A percentile compares a stretch with the other conserved stretches of the same genome.
These are phyloP conservation scores for Zonitis immaculata DNA, from an alignment of 2,888 invertebrate genomes.

Conservation along the genomic window DNA sequence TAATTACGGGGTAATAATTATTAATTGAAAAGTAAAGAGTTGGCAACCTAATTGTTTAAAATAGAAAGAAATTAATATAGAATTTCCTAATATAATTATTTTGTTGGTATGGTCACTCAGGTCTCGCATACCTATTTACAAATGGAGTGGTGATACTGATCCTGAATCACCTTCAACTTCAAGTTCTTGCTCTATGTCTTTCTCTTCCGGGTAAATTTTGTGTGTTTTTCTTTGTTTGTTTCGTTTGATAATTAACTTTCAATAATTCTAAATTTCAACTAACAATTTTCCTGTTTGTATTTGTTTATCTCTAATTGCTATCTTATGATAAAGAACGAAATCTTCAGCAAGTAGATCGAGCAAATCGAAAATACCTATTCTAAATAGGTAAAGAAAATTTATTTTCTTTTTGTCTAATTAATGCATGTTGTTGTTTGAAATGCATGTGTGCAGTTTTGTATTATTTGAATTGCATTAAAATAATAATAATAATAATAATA, in stretches of 20 bases:
- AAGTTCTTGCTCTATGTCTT: constrained; percentile 49
- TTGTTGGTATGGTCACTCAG: constrained; percentile 26
- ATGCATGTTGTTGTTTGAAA: background rate
- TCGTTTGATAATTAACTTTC: constrained; percentile 4
- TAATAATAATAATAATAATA: constrained; percentile 20
- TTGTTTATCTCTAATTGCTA: too few relatives aligned
- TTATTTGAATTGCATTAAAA: constrained; percentile 8
- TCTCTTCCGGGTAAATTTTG: constrained; percentile 48
- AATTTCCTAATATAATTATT: background rate
- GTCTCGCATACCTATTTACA: constrained; percentile 70
- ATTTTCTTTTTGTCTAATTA: constrained; percentile 7
- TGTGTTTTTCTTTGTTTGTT: constrained; percentile 26
- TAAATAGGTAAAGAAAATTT: constrained; percentile 38
- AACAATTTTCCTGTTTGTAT: constrained; percentile 21
- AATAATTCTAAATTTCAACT: constrained; percentile 11
- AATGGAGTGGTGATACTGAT: constrained; percentile 52
- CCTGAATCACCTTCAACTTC: constrained; percentile 48
- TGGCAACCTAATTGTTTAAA: background rate
- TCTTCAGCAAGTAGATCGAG: constrained; percentile 43
- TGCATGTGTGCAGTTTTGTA: constrained; percentile 6
- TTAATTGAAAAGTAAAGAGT: background rate
- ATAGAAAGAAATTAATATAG: background rate
- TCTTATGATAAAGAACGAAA: constrained; percentile 37
- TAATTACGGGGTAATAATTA: background rate
- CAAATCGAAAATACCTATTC: constrained; percentile 44